phyloP scores from a whole-genome alignment of 2,797 vertebrate species.

The Rhincodon typus region DNA sequence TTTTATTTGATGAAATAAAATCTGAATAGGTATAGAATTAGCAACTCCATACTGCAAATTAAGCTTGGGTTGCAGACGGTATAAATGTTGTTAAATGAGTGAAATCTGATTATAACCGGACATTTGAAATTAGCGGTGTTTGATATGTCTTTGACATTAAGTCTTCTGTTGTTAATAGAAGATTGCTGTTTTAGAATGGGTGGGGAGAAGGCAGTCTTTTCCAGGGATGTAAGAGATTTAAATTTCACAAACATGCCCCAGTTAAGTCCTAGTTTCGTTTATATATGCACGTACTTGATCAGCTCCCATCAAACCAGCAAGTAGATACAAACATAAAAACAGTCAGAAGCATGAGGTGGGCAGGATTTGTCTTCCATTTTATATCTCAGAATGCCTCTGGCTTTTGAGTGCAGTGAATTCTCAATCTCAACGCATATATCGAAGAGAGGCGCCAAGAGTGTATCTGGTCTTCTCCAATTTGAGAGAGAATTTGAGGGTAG shows the following conservation, averaged over 20 bases:
- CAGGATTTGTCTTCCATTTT: background rate
- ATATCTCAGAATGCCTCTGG: background rate
- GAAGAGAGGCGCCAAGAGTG: background rate
- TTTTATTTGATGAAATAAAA: background rate
- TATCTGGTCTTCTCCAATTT: background rate
- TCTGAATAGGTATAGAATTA: slow-evolving; percentile 1
- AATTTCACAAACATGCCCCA: background rate
- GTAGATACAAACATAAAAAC: background rate
- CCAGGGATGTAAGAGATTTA: background rate
- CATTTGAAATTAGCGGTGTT: slow-evolving; percentile 14
- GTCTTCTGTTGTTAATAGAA: background rate
- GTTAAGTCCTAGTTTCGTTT: background rate
- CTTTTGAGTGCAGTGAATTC: background rate
- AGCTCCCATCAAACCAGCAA: background rate
- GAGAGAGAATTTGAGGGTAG: background rate
- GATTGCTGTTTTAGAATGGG: background rate
- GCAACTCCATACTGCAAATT: background rate
- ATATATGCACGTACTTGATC: background rate
- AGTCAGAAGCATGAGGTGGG: background rate
- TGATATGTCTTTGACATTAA: slow-evolving; percentile 32
- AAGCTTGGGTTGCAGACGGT: background rate
- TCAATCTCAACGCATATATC: background rate
- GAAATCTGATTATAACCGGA: slow-evolving; percentile 3
- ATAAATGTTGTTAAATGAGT: slow-evolving; percentile 18
- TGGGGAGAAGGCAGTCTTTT: background rate